phyloP scores from a whole-genome alignment of 2,888 invertebrate genomes.

The Leptinotarsa haldemani region DNA sequence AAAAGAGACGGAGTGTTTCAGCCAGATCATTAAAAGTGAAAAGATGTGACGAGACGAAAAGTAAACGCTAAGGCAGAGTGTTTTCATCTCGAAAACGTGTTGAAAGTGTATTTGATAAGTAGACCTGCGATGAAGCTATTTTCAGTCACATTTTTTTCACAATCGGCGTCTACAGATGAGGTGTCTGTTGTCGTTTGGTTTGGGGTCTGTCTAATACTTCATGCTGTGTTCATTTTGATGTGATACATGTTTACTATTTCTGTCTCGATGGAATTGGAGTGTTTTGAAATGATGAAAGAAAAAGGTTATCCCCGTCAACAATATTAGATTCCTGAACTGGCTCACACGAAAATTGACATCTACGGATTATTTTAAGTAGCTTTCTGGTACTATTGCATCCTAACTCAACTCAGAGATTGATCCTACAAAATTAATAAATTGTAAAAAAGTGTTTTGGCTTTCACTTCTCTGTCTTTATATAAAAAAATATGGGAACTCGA shows the following conservation, averaged over 20 bases:
- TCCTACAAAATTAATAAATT: too few relatives aligned
- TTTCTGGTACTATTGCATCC: too few relatives aligned
- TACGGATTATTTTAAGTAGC: too few relatives aligned
- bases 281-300: too few relatives aligned
- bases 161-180: background rate
- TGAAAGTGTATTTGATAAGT: background rate
- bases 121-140: constrained; percentile 5
- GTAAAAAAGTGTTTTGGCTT: too few relatives aligned
- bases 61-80: constrained; percentile 8
- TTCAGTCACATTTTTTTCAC: constrained; percentile 3
- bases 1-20: constrained; percentile 12
- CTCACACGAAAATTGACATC: too few relatives aligned
- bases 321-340: too few relatives aligned
- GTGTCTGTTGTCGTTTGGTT: background rate
- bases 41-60: constrained; percentile 16
- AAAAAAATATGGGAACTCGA: too few relatives aligned
- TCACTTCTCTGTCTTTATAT: too few relatives aligned
- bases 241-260: background rate
- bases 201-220: background rate
- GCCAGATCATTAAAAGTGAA: constrained; percentile 17
- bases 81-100: constrained; percentile 11
- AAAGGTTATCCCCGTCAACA: too few relatives aligned
- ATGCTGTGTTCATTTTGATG: background rate
- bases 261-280: too few relatives aligned
- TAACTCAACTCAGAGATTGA: too few relatives aligned